phyloP scores from a whole-genome alignment of 2,113 vertebrate species.

The Lepus europaeus region DNA sequence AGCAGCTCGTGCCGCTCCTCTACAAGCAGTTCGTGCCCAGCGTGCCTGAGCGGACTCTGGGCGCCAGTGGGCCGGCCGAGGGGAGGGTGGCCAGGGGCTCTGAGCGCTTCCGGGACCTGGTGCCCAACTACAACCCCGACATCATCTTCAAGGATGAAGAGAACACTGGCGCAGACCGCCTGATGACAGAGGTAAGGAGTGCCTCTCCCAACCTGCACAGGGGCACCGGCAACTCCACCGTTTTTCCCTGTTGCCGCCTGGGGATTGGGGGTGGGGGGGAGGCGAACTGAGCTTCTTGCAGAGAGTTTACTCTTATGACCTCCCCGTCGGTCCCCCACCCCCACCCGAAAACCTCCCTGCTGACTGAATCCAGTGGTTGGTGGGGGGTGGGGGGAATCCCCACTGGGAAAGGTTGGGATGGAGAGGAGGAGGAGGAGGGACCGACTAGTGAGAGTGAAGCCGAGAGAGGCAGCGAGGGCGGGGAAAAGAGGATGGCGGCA shows the following conservation, averaged over 20 bases:
- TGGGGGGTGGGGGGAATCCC: constrained; percentile 32
- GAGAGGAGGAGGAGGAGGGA: constrained; percentile 62
- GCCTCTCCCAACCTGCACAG: constrained; percentile 35
- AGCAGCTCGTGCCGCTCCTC: constrained; percentile 87
- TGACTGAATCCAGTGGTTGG: background rate
- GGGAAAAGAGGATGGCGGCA: constrained; percentile 84
- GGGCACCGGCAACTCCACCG: background rate
- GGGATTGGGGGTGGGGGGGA: background rate
- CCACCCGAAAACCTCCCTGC: background rate
- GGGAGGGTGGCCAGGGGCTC: constrained; percentile 87
- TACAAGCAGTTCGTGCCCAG: constrained; percentile 90
- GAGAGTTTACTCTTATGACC: constrained; percentile 39
- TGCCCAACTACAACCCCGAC: constrained; percentile 89
- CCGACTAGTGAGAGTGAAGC: constrained; percentile 81
- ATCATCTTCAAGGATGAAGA: constrained; percentile 90
- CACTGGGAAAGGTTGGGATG: constrained; percentile 37
- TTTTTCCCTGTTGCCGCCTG: background rate
- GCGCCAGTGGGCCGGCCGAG: constrained; percentile 89
- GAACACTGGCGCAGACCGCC: constrained; percentile 88
- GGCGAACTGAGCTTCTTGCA: background rate
- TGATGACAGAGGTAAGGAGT: constrained; percentile 89
- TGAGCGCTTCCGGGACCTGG: constrained; percentile 87
- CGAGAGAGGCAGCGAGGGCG: constrained; percentile 77
- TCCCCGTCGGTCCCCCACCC: background rate
- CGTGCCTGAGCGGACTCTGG: constrained; percentile 89